These are phyloP conservation scores for Aulostomus chinensis DNA, from an alignment of 2,797 vertebrate species.

Conservation along the genomic window DNA sequence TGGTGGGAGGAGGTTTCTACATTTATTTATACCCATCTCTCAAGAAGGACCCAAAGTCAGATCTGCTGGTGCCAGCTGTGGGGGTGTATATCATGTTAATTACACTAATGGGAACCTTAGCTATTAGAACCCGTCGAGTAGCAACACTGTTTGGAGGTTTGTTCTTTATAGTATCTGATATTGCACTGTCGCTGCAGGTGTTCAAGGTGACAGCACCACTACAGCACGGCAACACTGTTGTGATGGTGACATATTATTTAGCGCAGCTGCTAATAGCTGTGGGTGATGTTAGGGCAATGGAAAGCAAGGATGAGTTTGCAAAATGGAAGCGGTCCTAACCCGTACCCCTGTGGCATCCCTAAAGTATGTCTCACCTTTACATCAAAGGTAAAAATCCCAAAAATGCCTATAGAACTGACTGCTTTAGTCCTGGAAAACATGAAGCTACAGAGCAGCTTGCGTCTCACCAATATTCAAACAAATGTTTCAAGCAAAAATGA, in stretches of 20 bases:
- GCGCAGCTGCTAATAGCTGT: slow-evolving; percentile 84
- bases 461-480: not conserved
- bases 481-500: slow-evolving; percentile 2
- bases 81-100: slow-evolving; percentile 75
- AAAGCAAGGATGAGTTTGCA: slow-evolving; percentile 51
- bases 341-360: slow-evolving; percentile 5
- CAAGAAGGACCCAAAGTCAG: slow-evolving; percentile 49
- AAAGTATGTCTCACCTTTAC: too few species aligned
- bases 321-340: slow-evolving; percentile 79
- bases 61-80: slow-evolving; percentile 66
- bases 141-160: slow-evolving; percentile 72
- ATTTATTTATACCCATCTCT: slow-evolving; percentile 71
- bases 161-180: slow-evolving; percentile 83
- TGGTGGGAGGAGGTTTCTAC: slow-evolving; percentile 61
- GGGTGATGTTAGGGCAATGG: slow-evolving; percentile 73
- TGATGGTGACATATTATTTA: slow-evolving; percentile 88
- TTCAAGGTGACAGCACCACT: slow-evolving; percentile 69
- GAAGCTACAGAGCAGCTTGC: not conserved
- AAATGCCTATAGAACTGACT: too few species aligned
- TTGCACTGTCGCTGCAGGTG: slow-evolving; percentile 72
- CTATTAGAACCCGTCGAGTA: slow-evolving; percentile 50
- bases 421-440: not conserved
- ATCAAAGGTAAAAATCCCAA: too few species aligned
- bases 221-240: slow-evolving; percentile 44
- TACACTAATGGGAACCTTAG: slow-evolving; percentile 71